Percentiles rank a stretch among this genome's conserved stretches.
Conservation (phyloP, 2,113 vertebrate genomes). For the Forbesichthys agassizii region DNA sequence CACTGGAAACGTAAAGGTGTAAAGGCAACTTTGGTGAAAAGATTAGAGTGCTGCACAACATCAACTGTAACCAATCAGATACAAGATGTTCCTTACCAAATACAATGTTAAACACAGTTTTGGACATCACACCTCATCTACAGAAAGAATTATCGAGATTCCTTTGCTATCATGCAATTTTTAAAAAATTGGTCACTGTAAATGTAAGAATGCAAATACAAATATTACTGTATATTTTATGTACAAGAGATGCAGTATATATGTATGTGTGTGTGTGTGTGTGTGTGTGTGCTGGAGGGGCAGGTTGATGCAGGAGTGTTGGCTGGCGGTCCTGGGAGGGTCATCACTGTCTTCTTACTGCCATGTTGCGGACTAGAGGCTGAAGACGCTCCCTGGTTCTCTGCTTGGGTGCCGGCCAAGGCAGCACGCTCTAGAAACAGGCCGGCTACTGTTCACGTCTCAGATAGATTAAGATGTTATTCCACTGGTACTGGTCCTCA, state of each 20-base stretch:
- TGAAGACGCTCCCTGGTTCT: constrained; percentile 67
- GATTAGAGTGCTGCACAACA: too few relatives aligned
- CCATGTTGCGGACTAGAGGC: constrained; percentile 69
- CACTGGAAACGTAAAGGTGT: too few relatives aligned
- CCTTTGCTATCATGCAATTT: too few relatives aligned
- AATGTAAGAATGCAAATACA: too few relatives aligned
- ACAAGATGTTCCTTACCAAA: too few relatives aligned
- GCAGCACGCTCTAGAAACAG: constrained; percentile 74
- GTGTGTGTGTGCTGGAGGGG: constrained; percentile 42
- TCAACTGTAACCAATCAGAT: too few relatives aligned
- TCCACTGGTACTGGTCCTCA: constrained; percentile 58
- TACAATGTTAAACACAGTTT: too few relatives aligned
- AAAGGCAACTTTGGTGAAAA: too few relatives aligned
- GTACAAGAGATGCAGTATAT: constrained; percentile 14
- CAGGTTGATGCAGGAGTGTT: constrained; percentile 48
- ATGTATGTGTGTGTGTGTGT: neutral
- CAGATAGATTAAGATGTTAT: constrained; percentile 76
- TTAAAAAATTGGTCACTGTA: too few relatives aligned
- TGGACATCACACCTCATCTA: too few relatives aligned
- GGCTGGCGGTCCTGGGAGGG: constrained; percentile 62
- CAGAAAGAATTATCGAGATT: too few relatives aligned
- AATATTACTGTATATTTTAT: too few relatives aligned
- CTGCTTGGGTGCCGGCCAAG: constrained; percentile 72
- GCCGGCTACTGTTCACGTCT: constrained; percentile 74
- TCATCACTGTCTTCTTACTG: constrained; percentile 70